These are phyloP conservation scores for Peromyscus eremicus DNA, from an alignment of 2,797 vertebrate genomes.

Conservation along the genomic window DNA sequence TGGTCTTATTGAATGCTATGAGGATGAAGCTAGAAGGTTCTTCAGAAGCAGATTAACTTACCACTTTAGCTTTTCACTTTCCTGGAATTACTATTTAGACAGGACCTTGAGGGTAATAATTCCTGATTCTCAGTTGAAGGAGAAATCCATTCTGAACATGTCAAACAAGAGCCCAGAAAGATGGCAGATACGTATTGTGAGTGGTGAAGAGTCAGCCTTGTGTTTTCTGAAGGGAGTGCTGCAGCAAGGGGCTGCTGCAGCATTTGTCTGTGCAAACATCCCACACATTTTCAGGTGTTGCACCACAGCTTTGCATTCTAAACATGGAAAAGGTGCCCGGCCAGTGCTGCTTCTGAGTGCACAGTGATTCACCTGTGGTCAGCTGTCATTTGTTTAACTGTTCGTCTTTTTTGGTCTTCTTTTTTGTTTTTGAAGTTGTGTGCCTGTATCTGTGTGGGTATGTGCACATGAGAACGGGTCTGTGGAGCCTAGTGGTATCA, in stretches of 20 bases:
- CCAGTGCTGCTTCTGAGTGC: not conserved
- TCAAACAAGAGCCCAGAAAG: not conserved
- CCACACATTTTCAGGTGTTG: not conserved
- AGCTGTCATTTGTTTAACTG: not conserved
- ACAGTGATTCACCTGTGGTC: fast-evolving
- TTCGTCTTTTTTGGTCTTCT: not conserved
- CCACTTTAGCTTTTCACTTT: not conserved
- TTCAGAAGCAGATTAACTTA: not conserved
- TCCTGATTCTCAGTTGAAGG: not conserved
- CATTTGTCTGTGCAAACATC: fast-evolving
- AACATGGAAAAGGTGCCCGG: fast-evolving
- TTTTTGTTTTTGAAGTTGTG: not conserved
- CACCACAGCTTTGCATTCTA: fast-evolving
- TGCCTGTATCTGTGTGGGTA: not conserved
- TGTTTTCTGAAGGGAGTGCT: not conserved
- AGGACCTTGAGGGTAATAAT: not conserved
- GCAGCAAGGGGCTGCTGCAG: not conserved
- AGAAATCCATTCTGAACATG: not conserved
- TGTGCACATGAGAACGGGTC: not conserved
- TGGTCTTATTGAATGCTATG: not conserved
- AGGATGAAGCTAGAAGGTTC: not conserved
- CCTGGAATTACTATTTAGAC: not conserved
- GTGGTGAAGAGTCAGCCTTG: too few relatives aligned
- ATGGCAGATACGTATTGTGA: not conserved
- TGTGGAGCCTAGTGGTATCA: not conserved